Evolutionary conservation across 2,797 vertebrate species (phyloP), one percentile per base, ranked within the genome.

Genomic region (Poecilia wingei): DNA sequence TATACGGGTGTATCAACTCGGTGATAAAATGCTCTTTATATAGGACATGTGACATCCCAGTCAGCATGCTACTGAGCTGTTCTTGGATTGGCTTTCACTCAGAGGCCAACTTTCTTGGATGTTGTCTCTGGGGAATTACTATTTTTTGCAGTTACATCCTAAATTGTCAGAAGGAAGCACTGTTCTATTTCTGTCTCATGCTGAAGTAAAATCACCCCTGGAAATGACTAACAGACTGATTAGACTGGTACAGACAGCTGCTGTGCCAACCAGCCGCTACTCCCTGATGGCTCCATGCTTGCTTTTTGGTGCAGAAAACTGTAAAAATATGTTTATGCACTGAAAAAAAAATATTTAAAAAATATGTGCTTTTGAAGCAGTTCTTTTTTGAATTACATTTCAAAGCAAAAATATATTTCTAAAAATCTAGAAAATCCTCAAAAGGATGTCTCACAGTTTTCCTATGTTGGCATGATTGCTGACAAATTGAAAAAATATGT

Each of bases 201-300:
- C 74, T 86, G 72, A 91, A 91, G 79, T 86, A 87, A 87, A 80
- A 88, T 79, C 88, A 83, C 87, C 75, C 53, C 84, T 88, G 78
- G 81, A 87, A 91, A 85, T 91, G 85, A 94, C 86, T 92, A 86
- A 90, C 86, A 88, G 81, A 75, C 86, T 89, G 83, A 92, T 91
- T 81, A 84, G 80, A 79, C 78, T 71, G 73, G 82, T 85, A 46
- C 0, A n/a, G 70, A 84, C 75, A 77, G 68, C 61, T 77, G 82
- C 87, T 84, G 74, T 57, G 2, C 51, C 59, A 83, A 76, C 61
- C 82, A 75, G 51, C 79, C 55, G 86, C 70, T 12, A 9, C 73
- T 91, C 83, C 72, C 84, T 81, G 66, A 87, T 85, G 87, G 66
- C 80, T 80, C 66, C 72, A 46, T 53, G 20, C 41, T 22, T 45